Percentiles rank a stretch among this genome's conserved stretches.
Conservation (phyloP, 2,797 vertebrate species). For the Myotis findleyi region DNA sequence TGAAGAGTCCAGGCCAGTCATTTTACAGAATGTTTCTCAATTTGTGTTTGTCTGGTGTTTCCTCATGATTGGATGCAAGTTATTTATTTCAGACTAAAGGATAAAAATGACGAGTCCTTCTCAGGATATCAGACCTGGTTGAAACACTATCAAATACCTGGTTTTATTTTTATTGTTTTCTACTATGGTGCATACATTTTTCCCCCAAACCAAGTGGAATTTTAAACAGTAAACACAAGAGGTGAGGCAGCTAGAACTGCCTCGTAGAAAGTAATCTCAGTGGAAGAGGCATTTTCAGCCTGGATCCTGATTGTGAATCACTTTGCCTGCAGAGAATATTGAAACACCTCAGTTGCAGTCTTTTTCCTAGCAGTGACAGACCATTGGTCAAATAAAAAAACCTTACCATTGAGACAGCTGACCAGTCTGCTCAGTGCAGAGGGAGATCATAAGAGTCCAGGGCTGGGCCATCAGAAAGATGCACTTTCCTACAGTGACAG, state of each 20-base stretch:
- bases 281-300: neutral
- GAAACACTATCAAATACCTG: neutral
- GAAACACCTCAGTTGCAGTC: neutral
- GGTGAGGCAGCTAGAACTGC: neutral
- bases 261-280: neutral
- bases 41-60: neutral
- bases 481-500: neutral
- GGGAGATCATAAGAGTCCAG: neutral
- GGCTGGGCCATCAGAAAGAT: neutral
- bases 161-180: constrained; percentile 49
- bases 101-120: neutral
- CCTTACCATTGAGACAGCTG: neutral
- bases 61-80: constrained; percentile 14
- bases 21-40: neutral
- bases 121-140: neutral
- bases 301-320: neutral
- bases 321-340: neutral
- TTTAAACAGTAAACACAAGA: constrained; percentile 20
- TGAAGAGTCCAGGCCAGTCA: neutral
- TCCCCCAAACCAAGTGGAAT: neutral
- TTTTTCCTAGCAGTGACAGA: neutral
- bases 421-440: neutral
- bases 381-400: neutral
- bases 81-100: constrained; percentile 39
- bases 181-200: neutral